These are phyloP conservation scores for Drosophila bunnanda DNA, from an alignment of 2,888 invertebrate genomes.

Conservation along the genomic window DNA sequence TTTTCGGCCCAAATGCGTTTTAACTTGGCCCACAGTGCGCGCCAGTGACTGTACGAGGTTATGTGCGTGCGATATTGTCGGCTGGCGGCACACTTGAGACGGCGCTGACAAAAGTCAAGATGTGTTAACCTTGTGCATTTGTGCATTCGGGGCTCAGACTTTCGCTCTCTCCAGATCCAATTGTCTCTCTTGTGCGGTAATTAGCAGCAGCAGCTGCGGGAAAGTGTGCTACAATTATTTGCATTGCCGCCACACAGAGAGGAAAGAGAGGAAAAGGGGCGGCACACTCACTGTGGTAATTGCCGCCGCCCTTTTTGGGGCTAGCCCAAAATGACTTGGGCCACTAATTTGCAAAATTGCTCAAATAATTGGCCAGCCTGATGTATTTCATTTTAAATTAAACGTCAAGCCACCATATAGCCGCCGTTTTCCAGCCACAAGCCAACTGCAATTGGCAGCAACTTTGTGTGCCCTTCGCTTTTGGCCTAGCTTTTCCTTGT, in stretches of 20 bases:
- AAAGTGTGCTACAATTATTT: slow-evolving; percentile 55
- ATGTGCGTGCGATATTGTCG: slow-evolving; percentile 54
- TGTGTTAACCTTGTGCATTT: slow-evolving; percentile 60
- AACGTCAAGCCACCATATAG: slow-evolving; percentile 45
- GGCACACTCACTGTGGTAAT: slow-evolving; percentile 50
- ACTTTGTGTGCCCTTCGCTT: slow-evolving; percentile 32
- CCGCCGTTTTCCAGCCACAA: slow-evolving; percentile 42
- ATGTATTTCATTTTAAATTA: slow-evolving; percentile 72
- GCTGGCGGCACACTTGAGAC: slow-evolving; percentile 65
- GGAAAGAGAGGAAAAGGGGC: not conserved
- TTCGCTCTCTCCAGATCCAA: slow-evolving; percentile 32
- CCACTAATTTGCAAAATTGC: slow-evolving; percentile 77
- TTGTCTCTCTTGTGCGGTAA: slow-evolving; percentile 55
- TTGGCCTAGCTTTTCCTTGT: slow-evolving; percentile 3
- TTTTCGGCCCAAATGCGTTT: slow-evolving; percentile 52
- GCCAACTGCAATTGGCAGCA: slow-evolving; percentile 63
- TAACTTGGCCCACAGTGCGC: slow-evolving; percentile 27
- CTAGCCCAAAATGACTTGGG: slow-evolving; percentile 48
- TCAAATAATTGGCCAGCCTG: slow-evolving; percentile 72
- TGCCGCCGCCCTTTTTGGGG: slow-evolving; percentile 53
- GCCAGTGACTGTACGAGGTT: slow-evolving; percentile 40
- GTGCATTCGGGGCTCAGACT: slow-evolving; percentile 21
- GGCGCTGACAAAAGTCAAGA: slow-evolving; percentile 55
- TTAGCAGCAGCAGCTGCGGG: slow-evolving; percentile 60
- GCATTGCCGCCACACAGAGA: slow-evolving; percentile 6